Evolutionary conservation across 2,797 vertebrate genomes (phyloP), one percentile per base, ranked within the genome.

Genomic region (Anguilla obscura): DNA sequence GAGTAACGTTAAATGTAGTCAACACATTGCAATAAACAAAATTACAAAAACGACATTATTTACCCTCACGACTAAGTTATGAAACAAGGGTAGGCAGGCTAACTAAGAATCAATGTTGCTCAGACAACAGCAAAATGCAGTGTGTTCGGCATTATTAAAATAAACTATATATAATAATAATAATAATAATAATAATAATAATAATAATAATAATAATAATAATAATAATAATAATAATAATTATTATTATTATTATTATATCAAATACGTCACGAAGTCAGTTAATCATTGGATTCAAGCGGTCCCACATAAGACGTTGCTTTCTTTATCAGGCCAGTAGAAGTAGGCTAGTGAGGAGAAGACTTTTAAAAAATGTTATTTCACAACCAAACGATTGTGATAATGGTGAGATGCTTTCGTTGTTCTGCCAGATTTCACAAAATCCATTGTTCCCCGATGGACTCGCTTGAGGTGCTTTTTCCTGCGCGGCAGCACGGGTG

Each of bases 1-100:
- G 54, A 60, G 36, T 88, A 66, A 69, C 27, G 56, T 74, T 54
- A 76, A 89, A 84, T 56, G 45, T 83, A 88, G 76, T 76, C 58
- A 12, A 71, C 84, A 85, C 45, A 54, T 16, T 10, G 18, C 10
- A 16, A 36, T 50, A n/a, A 24, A 10, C 76, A 40, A 36, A 50
- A 8, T 1, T n/a, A 50, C 45, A 82, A n/a, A 16, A 48, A 33
- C 36, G 1, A 48, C 45, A 50, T 48, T 82, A 82, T 21, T 48
- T 12, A 50, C 5, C 40, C 21, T 50, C 40, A 48, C 5, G 18
- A 50, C 50, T 45, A 52, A 52, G 50, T 52, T 52, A 52, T 52
- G 50, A 52, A 52, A 52, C 50, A 52, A 52, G 10, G 7, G 10
- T 52, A 52, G 7, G 10, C 50, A 52, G 10, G 10, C 7, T 16